Percentiles rank a stretch among this genome's conserved stretches.
Evolutionary conservation across 2,797 vertebrate genomes (phyloP).

Genomic region (Periparus ater): DNA sequence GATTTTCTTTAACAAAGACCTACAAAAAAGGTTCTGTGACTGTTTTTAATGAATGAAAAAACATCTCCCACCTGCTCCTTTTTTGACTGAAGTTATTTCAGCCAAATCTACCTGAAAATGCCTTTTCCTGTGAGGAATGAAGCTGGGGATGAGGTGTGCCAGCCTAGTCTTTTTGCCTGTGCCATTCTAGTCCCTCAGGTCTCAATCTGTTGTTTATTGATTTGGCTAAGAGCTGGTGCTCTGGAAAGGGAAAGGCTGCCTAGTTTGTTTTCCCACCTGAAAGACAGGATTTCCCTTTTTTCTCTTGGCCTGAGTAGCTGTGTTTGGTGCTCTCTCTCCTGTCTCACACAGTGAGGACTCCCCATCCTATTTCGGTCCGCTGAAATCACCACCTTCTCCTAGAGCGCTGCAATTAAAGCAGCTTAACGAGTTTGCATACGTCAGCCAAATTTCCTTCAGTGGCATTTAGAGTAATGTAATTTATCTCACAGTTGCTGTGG

Average conservation of each 20-base stretch:
- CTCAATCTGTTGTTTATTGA: not conserved
- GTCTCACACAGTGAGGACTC: not conserved
- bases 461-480: not conserved
- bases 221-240: not conserved
- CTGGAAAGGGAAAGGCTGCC: not conserved
- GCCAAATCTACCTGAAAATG: not conserved
- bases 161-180: not conserved
- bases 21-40: not conserved
- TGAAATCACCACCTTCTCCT: not conserved
- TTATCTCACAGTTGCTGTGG: not conserved
- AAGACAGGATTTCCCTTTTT: not conserved
- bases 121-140: not conserved
- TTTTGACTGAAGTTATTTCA: not conserved
- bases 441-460: slow-evolving; percentile 1
- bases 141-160: not conserved
- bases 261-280: not conserved
- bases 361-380: not conserved
- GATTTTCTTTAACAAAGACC: not conserved
- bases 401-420: not conserved
- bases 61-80: not conserved
- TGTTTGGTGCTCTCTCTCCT: not conserved
- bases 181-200: not conserved
- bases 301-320: not conserved
- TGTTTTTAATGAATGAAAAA: not conserved
- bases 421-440: not conserved